Percentiles rank a stretch among this genome's conserved stretches.
phyloP scores from a whole-genome alignment of 2,888 invertebrate genomes.

The Caenorhabditis sulstoni region DNA sequence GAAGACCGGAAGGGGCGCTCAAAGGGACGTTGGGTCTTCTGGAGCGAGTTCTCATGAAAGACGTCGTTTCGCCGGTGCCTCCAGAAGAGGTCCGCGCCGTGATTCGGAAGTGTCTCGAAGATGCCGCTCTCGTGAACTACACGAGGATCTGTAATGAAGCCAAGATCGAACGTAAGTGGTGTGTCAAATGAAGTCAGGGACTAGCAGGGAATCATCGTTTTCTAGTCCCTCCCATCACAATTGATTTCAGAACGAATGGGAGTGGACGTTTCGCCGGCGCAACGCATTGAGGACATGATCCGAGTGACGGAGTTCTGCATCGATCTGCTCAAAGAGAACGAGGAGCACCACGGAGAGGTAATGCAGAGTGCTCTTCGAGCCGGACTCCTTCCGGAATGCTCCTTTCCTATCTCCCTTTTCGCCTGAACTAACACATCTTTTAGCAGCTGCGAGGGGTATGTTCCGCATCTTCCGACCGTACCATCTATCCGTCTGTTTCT shows the following conservation, averaged over 20 bases:
- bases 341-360: constrained; percentile 99
- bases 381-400: constrained; percentile 1
- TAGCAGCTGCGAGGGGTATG: constrained; percentile 77
- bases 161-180: constrained; percentile 93
- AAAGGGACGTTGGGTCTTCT: constrained; percentile 95
- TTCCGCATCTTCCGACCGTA: constrained; percentile 46
- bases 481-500: constrained; percentile 51
- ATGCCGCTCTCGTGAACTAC: constrained; percentile 97
- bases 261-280: constrained; percentile 80
- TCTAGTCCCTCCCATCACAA: constrained; percentile 17
- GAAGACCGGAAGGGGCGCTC: constrained; percentile 96
- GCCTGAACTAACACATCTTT: constrained; percentile 46
- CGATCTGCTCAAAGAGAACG: constrained; percentile 97
- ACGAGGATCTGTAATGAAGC: constrained; percentile 95
- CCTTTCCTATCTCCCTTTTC: constrained; percentile 37
- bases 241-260: constrained; percentile 78
- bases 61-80: constrained; percentile 96
- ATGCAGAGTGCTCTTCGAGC: constrained; percentile 74
- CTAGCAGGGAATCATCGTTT: no score
- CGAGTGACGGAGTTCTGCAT: constrained; percentile 98
- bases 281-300: constrained; percentile 91
- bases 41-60: constrained; percentile 97
- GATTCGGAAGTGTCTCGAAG: constrained; percentile 97
- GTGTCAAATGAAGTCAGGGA: no score
- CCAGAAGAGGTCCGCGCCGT: constrained; percentile 94